Conservation (phyloP, 2,888 invertebrate genomes). For the Junonia oenone region DNA sequence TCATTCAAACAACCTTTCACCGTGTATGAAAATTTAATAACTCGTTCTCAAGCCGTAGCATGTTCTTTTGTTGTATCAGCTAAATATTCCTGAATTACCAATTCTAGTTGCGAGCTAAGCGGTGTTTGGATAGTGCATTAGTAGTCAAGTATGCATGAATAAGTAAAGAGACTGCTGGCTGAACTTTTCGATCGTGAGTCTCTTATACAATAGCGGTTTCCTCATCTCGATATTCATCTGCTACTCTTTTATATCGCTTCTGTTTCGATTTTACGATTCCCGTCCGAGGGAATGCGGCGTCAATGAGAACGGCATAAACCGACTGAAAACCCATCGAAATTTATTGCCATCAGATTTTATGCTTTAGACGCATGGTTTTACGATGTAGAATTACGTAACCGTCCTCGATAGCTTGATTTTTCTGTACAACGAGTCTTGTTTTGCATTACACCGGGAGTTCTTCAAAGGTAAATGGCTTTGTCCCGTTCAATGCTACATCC, state of each 20-base stretch:
- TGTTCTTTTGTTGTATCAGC: constrained; percentile 5
- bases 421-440: constrained; percentile 44
- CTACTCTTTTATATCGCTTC: constrained; percentile 62
- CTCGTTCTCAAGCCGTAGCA: neutral
- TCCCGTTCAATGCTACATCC: constrained; percentile 63
- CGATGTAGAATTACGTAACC: constrained; percentile 19
- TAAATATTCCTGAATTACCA: constrained; percentile 18
- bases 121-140: constrained; percentile 11
- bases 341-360: constrained; percentile 34
- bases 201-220: constrained; percentile 54
- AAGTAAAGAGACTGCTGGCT: constrained; percentile 13
- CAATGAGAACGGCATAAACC: constrained; percentile 53
- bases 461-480: constrained; percentile 60
- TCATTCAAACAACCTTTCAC: neutral
- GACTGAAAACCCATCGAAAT: constrained; percentile 40
- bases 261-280: constrained; percentile 70
- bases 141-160: constrained; percentile 20
- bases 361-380: constrained; percentile 36
- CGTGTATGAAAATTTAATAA: neutral
- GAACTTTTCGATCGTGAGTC: constrained; percentile 19
- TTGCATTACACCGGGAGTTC: constrained; percentile 62
- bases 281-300: constrained; percentile 49
- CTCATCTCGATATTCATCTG: constrained; percentile 71
- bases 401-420: constrained; percentile 27
- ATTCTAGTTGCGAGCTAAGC: constrained; percentile 14